Evolutionary conservation across 92 coral and sea anemone species (phyloP).

Genomic region (Umimayanthus kanabou): DNA sequence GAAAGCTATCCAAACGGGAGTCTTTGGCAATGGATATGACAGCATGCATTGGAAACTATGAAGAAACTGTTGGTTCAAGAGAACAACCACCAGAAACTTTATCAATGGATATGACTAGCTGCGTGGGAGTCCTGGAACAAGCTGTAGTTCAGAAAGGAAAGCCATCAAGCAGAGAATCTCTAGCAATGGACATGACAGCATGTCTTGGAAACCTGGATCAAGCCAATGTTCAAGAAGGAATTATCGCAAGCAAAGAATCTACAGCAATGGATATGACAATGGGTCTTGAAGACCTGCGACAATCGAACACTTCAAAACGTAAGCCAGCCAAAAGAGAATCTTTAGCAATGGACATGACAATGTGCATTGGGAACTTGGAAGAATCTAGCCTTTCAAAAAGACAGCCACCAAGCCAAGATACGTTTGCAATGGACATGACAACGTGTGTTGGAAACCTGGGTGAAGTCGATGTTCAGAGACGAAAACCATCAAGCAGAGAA

Average conservation of each 20-base stretch:
- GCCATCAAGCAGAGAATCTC: neutral
- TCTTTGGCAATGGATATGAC: neutral
- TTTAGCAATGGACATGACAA: constrained; percentile 11
- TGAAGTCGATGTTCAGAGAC: neutral
- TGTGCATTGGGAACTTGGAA: neutral
- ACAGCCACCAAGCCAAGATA: neutral
- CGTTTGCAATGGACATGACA: neutral
- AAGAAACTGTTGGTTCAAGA: neutral
- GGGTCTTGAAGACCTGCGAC: neutral
- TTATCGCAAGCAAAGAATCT: neutral
- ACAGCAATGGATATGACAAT: constrained; percentile 22
- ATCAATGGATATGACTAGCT: constrained; percentile 12
- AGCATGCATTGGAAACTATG: neutral
- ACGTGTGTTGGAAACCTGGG: neutral
- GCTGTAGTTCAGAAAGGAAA: neutral
- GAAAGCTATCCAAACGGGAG: neutral
- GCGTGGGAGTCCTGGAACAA: neutral
- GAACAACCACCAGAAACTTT: neutral
- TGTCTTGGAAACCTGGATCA: constrained; percentile 7
- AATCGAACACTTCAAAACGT: neutral
- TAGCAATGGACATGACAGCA: constrained; percentile 28
- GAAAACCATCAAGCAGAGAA: neutral
- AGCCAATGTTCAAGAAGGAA: neutral
- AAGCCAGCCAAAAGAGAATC: neutral
- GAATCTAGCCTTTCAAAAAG: neutral